Evolutionary conservation across 2,888 invertebrate species (phyloP).

Genomic region (Andrena fulva): DNA sequence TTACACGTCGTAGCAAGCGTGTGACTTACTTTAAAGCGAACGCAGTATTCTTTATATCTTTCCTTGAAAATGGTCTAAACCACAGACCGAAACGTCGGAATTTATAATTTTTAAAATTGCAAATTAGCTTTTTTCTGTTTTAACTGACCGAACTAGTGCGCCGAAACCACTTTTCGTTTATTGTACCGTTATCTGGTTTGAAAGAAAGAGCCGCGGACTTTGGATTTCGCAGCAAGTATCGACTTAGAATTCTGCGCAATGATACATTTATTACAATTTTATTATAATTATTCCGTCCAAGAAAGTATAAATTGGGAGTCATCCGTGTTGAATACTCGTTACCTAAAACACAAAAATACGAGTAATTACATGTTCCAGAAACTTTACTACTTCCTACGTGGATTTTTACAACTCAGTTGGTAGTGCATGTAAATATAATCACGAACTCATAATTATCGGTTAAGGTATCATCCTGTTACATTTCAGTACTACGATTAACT

Average conservation of each 20-base stretch:
- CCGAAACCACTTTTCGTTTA: no score
- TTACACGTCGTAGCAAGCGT: no score
- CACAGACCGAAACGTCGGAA: no score
- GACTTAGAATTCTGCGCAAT: neutral
- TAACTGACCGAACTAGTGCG: no score
- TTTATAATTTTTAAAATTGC: no score
- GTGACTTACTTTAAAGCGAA: no score
- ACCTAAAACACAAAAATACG: conserved; percentile 34
- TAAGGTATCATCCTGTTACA: conserved; percentile 30
- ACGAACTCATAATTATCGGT: conserved; percentile 31
- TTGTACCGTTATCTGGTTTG: no score
- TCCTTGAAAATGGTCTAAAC: no score
- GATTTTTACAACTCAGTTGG: conserved; percentile 44
- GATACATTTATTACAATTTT: conserved; percentile 24
- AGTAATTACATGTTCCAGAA: conserved; percentile 9
- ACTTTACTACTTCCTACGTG: neutral
- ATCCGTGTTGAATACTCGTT: neutral
- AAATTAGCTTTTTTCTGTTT: no score
- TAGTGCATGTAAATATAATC: conserved; percentile 61
- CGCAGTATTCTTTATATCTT: no score
- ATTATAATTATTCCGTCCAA: conserved; percentile 3
- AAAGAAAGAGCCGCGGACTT: no score
- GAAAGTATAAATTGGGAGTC: conserved; percentile 11
- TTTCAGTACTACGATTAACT: neutral
- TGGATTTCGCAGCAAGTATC: neutral